Evolutionary conservation across 2,797 vertebrate species (phyloP).

Genomic region (Epinephelus awoara): DNA sequence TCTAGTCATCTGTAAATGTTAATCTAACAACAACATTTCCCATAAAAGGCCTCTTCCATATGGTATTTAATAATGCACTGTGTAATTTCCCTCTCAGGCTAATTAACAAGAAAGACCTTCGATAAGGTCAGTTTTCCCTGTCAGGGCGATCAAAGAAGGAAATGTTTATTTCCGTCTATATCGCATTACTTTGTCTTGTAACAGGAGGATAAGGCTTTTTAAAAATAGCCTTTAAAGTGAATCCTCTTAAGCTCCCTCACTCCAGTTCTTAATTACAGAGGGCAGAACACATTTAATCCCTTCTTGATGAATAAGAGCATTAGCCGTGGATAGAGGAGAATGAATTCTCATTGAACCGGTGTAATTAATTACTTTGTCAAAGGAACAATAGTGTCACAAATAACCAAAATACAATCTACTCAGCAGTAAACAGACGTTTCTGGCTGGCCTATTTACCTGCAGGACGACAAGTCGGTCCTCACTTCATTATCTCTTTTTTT

Average conservation of each 20-base stretch:
- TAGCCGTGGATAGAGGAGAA: conserved; percentile 49
- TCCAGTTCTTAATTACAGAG: conserved; percentile 79
- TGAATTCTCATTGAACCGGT: conserved; percentile 44
- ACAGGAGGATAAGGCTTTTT: conserved; percentile 50
- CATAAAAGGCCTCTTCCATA: not conserved
- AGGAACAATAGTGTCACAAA: conserved; percentile 33
- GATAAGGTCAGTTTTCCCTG: conserved; percentile 37
- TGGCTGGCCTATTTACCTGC: not conserved
- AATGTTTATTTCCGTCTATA: conserved; percentile 44
- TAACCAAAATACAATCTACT: conserved; percentile 13
- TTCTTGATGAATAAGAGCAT: conserved; percentile 78
- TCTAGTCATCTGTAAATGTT: not conserved
- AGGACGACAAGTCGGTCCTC: not conserved
- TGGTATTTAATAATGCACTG: conserved; percentile 2
- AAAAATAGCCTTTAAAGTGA: conserved; percentile 68
- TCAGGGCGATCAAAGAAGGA: conserved; percentile 40
- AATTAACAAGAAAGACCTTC: conserved; percentile 37
- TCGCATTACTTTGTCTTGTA: conserved; percentile 56
- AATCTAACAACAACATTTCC: not conserved
- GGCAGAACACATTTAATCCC: conserved; percentile 77
- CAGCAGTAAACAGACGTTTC: not conserved
- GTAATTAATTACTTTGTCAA: conserved; percentile 59
- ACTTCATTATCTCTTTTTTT: not conserved
- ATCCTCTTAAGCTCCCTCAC: conserved; percentile 69
- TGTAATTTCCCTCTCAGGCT: conserved; percentile 9